Conservation (phyloP, 1,140 invertebrate genomes). For the Physella acuta region DNA sequence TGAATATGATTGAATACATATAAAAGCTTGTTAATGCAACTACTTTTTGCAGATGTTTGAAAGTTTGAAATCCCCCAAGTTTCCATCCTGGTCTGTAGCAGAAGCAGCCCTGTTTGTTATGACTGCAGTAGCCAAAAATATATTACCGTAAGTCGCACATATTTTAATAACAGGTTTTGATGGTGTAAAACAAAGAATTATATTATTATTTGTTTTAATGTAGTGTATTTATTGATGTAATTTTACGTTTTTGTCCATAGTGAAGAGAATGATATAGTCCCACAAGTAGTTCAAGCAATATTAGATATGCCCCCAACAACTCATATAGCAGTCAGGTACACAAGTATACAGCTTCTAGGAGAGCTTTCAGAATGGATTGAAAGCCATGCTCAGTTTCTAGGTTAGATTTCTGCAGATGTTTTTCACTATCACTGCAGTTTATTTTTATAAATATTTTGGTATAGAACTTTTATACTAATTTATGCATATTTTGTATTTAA, state of each 20-base stretch:
- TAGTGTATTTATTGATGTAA: background rate
- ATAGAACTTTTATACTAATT: too few species aligned
- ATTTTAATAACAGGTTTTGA: background rate
- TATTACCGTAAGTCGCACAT: conserved; percentile 80
- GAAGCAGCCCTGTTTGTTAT: conserved; percentile 96
- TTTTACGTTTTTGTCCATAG: conserved; percentile 64
- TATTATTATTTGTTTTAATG: background rate
- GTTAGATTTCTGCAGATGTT: conserved; percentile 58
- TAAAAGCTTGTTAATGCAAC: too few species aligned
- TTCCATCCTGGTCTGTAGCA: conserved; percentile 82
- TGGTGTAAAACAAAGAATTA: background rate
- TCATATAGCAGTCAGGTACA: conserved; percentile 85
- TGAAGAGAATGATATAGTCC: conserved; percentile 87
- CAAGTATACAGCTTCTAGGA: conserved; percentile 84
- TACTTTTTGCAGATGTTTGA: conserved; percentile 63
- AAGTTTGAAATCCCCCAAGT: conserved; percentile 55
- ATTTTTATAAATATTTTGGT: too few species aligned
- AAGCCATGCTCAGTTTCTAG: conserved; percentile 76
- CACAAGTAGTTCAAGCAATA: conserved; percentile 89
- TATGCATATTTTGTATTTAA: too few species aligned
- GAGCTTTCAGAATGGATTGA: conserved; percentile 96
- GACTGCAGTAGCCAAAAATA: conserved; percentile 92
- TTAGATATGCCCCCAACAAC: conserved; percentile 79
- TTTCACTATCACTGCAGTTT: too few species aligned
- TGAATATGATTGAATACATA: too few species aligned